Evolutionary conservation across 2,113 vertebrate species (phyloP), one percentile per base, ranked within the genome.

Genomic region (Microtus oregoni): DNA sequence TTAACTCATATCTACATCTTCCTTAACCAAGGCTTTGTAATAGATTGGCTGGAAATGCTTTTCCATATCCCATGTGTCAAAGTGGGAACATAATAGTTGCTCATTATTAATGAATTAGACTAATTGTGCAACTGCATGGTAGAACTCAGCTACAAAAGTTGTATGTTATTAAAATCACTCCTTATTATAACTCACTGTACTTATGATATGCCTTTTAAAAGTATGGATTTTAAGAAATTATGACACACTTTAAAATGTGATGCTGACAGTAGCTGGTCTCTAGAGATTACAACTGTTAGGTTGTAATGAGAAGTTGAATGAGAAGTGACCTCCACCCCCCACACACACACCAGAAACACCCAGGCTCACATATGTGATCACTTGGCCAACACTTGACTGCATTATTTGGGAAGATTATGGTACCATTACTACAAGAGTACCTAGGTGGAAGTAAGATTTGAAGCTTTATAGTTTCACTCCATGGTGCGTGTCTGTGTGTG

Each of bases 101-200:
- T 92, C 89, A 19, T 61, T 77, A 44, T 90, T 77, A 95, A 90
- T 92, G n/a, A 90, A 89, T 68, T 95, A 94, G 41, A 58, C 44
- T 55, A 77, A 68, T 94, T 89, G 65, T 77, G 41, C 8, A 3
- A 19, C 12, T 73, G 41, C 44, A 63, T 44, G n/a, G 4, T 75
- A 88, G 0, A 88, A 81, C 7, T 3, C 19, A 73, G 2, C 47
- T 90, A 41, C 68, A 93, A 70, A 78, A 50, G 50, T 75, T 38
- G 3, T 67, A 58, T 35, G 41, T 58, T 79, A 76, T 78, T 94
- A 28, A 95, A 26, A 35, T 41, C 5, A 70, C 61, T 44, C 28
- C 79, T 65, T 86, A 90, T 52, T 67, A 93, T 85, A 88, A 91
- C 20, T 82, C 81, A 95, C 78, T 77, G 17, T 67, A 70, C 4